phyloP scores from a whole-genome alignment of 2,888 invertebrate genomes.

The Brachypalpus laphriformis region DNA sequence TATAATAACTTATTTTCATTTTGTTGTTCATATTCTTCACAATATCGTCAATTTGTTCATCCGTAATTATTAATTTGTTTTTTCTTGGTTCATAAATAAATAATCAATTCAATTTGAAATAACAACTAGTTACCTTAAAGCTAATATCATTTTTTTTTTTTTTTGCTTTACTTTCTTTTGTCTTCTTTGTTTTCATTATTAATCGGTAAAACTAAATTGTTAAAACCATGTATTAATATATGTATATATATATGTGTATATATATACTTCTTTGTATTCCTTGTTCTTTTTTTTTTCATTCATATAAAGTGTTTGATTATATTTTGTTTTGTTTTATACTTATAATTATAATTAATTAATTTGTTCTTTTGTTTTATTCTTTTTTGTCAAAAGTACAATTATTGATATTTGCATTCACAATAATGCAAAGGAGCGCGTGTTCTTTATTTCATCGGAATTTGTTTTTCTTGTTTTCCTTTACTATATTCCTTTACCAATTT shows the following conservation, averaged over 20 bases:
- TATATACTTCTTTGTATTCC: slow-evolving; percentile 60
- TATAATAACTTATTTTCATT: slow-evolving; percentile 72
- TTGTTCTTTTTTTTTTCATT: slow-evolving; percentile 37
- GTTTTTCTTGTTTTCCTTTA: slow-evolving; percentile 33
- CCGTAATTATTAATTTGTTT: slow-evolving; percentile 66
- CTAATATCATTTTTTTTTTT: slow-evolving; percentile 67
- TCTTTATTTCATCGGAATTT: slow-evolving; percentile 69
- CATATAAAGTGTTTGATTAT: slow-evolving; percentile 73
- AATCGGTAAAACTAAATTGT: slow-evolving; percentile 57
- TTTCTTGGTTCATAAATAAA: slow-evolving; percentile 72
- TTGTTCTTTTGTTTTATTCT: slow-evolving; percentile 49
- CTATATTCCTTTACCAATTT: slow-evolving; percentile 63
- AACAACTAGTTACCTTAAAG: slow-evolving; percentile 73
- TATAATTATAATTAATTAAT: slow-evolving; percentile 56
- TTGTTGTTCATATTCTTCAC: slow-evolving; percentile 72
- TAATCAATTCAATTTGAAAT: slow-evolving; percentile 74
- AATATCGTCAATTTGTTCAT: slow-evolving; percentile 72
- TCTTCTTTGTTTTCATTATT: slow-evolving; percentile 28
- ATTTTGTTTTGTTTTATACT: slow-evolving; percentile 48
- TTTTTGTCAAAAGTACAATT: slow-evolving; percentile 72
- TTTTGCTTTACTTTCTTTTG: slow-evolving; percentile 44
- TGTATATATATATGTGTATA: slow-evolving; percentile 59
- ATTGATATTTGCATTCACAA: slow-evolving; percentile 75
- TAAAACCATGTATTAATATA: slow-evolving; percentile 57
- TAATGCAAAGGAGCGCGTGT: slow-evolving; percentile 75